phyloP scores from a whole-genome alignment of 2,888 invertebrate genomes.

The Mimachlamys varia region DNA sequence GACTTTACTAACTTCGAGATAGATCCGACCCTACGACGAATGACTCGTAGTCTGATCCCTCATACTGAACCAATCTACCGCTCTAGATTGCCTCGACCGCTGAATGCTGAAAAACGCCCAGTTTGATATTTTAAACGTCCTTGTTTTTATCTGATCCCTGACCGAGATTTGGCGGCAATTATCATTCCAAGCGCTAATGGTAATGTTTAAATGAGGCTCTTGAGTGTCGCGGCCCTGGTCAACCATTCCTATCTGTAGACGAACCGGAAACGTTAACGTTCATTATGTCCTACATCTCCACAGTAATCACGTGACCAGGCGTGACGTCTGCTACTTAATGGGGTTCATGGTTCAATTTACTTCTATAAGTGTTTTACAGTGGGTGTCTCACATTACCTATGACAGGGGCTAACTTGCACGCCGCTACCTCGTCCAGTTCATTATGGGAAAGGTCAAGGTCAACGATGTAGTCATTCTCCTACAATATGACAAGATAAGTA shows the following conservation, averaged over 20 bases:
- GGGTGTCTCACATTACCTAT: conserved; percentile 52
- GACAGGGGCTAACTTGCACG: conserved; percentile 56
- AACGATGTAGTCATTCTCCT: conserved; percentile 63
- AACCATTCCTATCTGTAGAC: background rate
- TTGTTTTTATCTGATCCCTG: background rate
- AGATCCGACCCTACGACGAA: too few relatives aligned
- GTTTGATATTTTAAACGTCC: background rate
- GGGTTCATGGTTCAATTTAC: background rate
- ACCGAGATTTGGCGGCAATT: background rate
- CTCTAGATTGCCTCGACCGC: too few relatives aligned
- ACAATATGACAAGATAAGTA: conserved; percentile 36
- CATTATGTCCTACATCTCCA: too few relatives aligned
- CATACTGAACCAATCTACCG: too few relatives aligned
- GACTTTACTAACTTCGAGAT: too few relatives aligned
- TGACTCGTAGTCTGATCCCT: too few relatives aligned
- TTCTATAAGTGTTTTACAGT: background rate
- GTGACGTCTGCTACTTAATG: background rate
- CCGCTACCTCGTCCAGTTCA: conserved; percentile 57
- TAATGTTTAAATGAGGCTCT: background rate
- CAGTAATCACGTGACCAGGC: too few relatives aligned
- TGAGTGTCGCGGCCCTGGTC: background rate
- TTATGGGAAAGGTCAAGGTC: conserved; percentile 59
- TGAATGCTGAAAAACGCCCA: background rate
- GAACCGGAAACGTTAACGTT: background rate
- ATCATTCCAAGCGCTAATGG: background rate